A percentile compares a stretch with the other conserved stretches of the same genome.
Conservation (phyloP, 2,113 vertebrate genomes). For the Equus quagga region DNA sequence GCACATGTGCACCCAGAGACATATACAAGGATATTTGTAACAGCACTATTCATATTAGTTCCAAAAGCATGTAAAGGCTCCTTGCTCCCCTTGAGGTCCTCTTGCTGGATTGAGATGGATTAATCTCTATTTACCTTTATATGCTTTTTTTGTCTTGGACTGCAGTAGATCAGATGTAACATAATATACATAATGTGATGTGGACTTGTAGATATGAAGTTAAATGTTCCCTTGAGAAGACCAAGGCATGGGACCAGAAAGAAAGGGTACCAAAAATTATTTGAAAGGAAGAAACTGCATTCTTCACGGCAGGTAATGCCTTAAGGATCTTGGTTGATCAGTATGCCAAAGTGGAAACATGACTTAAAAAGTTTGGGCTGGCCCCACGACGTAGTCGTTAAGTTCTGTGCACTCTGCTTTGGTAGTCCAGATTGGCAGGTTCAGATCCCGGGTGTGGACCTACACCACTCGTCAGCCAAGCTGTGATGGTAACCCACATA, state of each 20-base stretch:
- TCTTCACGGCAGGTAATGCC: not conserved
- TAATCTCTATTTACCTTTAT: not conserved
- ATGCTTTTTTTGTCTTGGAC: not conserved
- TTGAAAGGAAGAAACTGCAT: not conserved
- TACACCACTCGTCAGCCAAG: too few species aligned
- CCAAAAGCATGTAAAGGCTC: not conserved
- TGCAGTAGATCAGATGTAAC: not conserved
- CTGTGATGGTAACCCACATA: too few species aligned
- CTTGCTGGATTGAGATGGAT: not conserved
- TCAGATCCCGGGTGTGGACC: too few species aligned
- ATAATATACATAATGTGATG: not conserved
- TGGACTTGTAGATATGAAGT: not conserved
- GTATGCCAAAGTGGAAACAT: not conserved
- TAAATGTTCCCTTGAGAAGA: not conserved
- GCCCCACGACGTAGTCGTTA: too few species aligned
- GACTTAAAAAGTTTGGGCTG: not conserved
- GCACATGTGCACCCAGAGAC: rapidly evolving
- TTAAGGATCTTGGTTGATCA: not conserved
- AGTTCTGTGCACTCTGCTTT: too few species aligned
- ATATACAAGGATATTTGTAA: not conserved
- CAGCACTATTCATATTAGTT: not conserved
- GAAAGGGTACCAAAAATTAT: not conserved
- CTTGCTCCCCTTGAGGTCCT: not conserved
- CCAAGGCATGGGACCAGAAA: not conserved
- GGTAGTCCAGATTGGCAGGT: too few species aligned